A percentile compares a stretch with the other conserved stretches of the same genome.
Conservation (phyloP, 2,797 vertebrate genomes). For the Alca torda region DNA sequence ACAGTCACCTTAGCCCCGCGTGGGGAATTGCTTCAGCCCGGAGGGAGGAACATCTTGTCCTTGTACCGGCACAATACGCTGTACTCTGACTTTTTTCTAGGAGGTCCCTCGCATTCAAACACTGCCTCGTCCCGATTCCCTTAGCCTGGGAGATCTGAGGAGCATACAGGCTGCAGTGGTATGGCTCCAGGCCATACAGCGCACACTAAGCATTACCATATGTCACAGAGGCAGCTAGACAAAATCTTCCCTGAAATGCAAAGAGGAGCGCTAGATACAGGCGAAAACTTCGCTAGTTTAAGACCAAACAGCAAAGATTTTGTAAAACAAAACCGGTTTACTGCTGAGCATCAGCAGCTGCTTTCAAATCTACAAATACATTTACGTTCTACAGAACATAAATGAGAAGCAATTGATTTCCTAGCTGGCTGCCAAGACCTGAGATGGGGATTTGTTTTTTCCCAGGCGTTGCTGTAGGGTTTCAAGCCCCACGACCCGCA, state of each 20-base stretch:
- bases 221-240: slow-evolving; percentile 63
- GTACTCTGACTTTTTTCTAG: slow-evolving; percentile 23
- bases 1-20: background rate
- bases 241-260: slow-evolving; percentile 33
- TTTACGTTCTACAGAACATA: slow-evolving; percentile 17
- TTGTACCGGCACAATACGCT: background rate
- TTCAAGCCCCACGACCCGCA: background rate
- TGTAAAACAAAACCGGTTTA: slow-evolving; percentile 42
- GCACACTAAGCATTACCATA: slow-evolving; percentile 66
- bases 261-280: slow-evolving; percentile 15
- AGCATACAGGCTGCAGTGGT: slow-evolving; percentile 65
- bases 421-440: background rate
- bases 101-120: slow-evolving; percentile 13
- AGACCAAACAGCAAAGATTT: slow-evolving; percentile 53
- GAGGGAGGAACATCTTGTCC: slow-evolving; percentile 46
- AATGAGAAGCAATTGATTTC: slow-evolving; percentile 41
- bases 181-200: slow-evolving; percentile 67
- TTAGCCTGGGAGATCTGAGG: slow-evolving; percentile 63
- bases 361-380: slow-evolving; percentile 51
- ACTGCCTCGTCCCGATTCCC: background rate
- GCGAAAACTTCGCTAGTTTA: background rate
- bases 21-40: background rate
- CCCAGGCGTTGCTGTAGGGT: background rate
- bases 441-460: background rate
- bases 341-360: slow-evolving; percentile 55